phyloP scores from a whole-genome alignment of 2,888 invertebrate genomes.

The Taphrorychus bicolor region DNA sequence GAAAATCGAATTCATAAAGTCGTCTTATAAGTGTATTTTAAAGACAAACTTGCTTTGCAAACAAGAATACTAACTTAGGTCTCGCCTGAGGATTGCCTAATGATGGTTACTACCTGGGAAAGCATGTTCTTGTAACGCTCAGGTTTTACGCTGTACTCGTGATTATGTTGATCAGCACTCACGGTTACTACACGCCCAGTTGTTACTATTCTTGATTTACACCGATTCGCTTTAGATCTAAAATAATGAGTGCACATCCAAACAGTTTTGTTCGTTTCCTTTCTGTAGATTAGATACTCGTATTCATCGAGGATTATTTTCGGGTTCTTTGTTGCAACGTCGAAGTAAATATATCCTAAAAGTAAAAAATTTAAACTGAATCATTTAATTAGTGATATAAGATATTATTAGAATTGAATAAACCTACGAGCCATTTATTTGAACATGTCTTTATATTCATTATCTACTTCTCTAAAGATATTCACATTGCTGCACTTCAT shows the following conservation, averaged over 20 bases:
- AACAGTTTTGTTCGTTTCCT: slow-evolving; percentile 45
- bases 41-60: too few relatives aligned
- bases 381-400: too few relatives aligned
- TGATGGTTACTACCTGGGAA: slow-evolving; percentile 48
- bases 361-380: background rate
- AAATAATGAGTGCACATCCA: slow-evolving; percentile 50
- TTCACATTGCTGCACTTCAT: slow-evolving; percentile 48
- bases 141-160: slow-evolving; percentile 42
- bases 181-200: slow-evolving; percentile 47
- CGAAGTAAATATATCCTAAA: slow-evolving; percentile 46
- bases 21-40: too few relatives aligned
- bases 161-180: slow-evolving; percentile 46
- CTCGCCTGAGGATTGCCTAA: slow-evolving; percentile 30
- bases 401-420: background rate
- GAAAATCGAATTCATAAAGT: slow-evolving; percentile 2
- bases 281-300: slow-evolving; percentile 49
- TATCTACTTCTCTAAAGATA: slow-evolving; percentile 42
- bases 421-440: background rate
- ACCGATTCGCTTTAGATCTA: slow-evolving; percentile 47
- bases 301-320: slow-evolving; percentile 48
- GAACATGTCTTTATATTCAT: slow-evolving; percentile 2
- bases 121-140: slow-evolving; percentile 44
- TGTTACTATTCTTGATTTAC: slow-evolving; percentile 48
- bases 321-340: slow-evolving; percentile 45
- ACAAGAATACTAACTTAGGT: background rate